Percentiles rank a stretch among this genome's conserved stretches.
Evolutionary conservation across 2,888 invertebrate species (phyloP).

Genomic region (Eupithecia pulchellata): DNA sequence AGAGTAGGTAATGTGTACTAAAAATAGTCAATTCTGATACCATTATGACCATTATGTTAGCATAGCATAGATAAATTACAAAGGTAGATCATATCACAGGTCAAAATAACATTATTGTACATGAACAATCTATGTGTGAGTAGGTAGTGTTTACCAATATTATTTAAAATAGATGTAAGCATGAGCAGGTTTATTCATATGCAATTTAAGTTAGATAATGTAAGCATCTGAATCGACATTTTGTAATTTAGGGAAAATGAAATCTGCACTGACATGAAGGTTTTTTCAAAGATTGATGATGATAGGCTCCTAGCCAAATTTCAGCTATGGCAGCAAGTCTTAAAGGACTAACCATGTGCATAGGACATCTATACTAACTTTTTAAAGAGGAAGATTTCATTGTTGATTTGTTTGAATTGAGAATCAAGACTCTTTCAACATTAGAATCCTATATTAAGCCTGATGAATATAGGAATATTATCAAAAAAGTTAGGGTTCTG

Average conservation of each 20-base stretch:
- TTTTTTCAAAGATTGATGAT: neutral
- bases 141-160: neutral
- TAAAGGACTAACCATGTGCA: neutral
- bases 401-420: too few species aligned
- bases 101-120: conserved; percentile 25
- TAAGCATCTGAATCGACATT: neutral
- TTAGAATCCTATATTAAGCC: too few species aligned
- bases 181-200: neutral
- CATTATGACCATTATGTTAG: conserved; percentile 17
- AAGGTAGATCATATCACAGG: conserved; percentile 31
- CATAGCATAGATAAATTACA: conserved; percentile 7
- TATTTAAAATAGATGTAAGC: neutral
- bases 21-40: neutral
- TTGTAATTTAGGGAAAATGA: neutral
- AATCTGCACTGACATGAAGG: neutral
- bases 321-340: too few species aligned
- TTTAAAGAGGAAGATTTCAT: too few species aligned
- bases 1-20: neutral
- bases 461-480: too few species aligned
- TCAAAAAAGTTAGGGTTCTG: too few species aligned
- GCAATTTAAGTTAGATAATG: neutral
- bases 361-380: neutral
- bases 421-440: too few species aligned
- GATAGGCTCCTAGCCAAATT: neutral
- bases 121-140: neutral